Conservation (phyloP, 2,888 invertebrate species). For the Panorpa germanica region DNA sequence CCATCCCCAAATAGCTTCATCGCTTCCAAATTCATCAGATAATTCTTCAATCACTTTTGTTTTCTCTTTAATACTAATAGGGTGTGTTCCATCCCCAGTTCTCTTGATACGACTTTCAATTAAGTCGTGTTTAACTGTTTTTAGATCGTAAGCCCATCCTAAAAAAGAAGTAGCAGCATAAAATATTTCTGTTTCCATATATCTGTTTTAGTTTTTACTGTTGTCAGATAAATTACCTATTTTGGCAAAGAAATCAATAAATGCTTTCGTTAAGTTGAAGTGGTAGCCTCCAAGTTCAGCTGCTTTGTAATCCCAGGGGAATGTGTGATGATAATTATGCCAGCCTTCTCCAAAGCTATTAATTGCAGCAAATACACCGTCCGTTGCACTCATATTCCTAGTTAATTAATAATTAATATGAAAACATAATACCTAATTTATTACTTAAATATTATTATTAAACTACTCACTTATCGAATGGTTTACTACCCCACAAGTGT, state of each 20-base stretch:
- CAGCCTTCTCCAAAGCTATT: constrained; percentile 61
- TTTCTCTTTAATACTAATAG: no score
- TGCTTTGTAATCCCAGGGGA: constrained; percentile 69
- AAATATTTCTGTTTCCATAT: no score
- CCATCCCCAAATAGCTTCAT: constrained; percentile 61
- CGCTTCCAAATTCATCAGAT: no score
- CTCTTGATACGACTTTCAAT: constrained; percentile 46
- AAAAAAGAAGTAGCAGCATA: constrained; percentile 14
- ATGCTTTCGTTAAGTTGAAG: constrained; percentile 39
- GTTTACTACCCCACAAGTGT: constrained; percentile 55
- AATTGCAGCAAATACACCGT: constrained; percentile 44
- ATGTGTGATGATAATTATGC: constrained; percentile 81
- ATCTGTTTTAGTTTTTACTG: no score
- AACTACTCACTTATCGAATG: constrained; percentile 45
- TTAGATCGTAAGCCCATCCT: constrained; percentile 73
- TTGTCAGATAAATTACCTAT: constrained; percentile 44
- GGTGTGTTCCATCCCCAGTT: constrained; percentile 55
- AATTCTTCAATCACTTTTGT: no score
- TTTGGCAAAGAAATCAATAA: constrained; percentile 47
- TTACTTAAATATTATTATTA: not conserved
- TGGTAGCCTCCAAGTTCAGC: constrained; percentile 48
- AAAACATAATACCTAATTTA: constrained; percentile 1
- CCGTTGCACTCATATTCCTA: constrained; percentile 47
- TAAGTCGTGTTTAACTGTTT: constrained; percentile 53
- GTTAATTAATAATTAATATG: constrained; percentile 14